These are phyloP conservation scores for Tiliacea citrago DNA, from an alignment of 2,888 invertebrate species.

Conservation along the genomic window DNA sequence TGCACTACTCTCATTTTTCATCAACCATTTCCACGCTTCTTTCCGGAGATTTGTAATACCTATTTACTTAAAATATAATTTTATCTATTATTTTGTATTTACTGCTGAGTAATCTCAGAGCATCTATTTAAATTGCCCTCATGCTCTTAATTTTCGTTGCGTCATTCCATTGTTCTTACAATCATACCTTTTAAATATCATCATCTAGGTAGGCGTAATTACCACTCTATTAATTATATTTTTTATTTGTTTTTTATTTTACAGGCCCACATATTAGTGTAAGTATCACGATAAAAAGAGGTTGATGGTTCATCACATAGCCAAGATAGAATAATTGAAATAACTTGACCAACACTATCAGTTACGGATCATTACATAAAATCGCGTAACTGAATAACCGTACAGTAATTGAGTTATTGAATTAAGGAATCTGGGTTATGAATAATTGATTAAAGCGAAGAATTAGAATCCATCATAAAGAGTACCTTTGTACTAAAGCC, in stretches of 20 bases:
- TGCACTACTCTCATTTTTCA: not conserved
- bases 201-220: constrained; percentile 18
- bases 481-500: constrained; percentile 33
- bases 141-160: constrained; percentile 19
- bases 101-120: constrained; percentile 14
- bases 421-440: constrained; percentile 60
- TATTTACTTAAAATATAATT: not conserved
- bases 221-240: constrained; percentile 19
- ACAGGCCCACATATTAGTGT: constrained; percentile 12
- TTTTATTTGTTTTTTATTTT: constrained; percentile 19
- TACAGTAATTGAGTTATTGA: constrained; percentile 41
- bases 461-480: constrained; percentile 45
- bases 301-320: not conserved
- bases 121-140: constrained; percentile 10
- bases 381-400: constrained; percentile 25
- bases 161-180: constrained; percentile 47
- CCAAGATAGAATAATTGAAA: constrained; percentile 9
- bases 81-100: constrained; percentile 3
- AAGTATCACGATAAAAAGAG: not conserved
- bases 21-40: not conserved
- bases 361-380: constrained; percentile 36
- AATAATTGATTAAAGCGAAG: constrained; percentile 61
- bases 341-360: constrained; percentile 22
- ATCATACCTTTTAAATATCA: constrained; percentile 33
- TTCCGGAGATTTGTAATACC: not conserved